phyloP scores from a whole-genome alignment of 2,113 vertebrate genomes.

The Melanotaenia duboulayi region DNA sequence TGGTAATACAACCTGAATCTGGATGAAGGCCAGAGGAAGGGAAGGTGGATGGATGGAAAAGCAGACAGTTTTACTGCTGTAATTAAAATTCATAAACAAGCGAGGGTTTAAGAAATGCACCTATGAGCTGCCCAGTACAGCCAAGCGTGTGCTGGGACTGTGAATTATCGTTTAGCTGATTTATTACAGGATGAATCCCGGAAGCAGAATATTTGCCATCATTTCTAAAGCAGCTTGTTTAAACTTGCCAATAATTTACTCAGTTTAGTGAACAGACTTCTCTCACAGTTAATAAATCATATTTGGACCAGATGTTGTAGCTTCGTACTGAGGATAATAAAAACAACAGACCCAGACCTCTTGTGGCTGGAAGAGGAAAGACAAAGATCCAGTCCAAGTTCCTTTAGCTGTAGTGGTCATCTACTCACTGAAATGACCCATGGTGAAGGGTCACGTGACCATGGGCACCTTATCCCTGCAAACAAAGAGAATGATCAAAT shows the following conservation, averaged over 20 bases:
- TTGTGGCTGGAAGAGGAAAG: neutral
- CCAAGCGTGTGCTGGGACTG: neutral
- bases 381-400: too few species aligned
- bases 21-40: neutral
- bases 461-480: too few species aligned
- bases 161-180: constrained; percentile 35
- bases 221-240: constrained; percentile 24
- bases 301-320: neutral
- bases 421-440: too few species aligned
- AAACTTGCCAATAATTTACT: constrained; percentile 28
- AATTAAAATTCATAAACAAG: constrained; percentile 23
- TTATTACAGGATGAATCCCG: constrained; percentile 27
- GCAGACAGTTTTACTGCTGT: neutral
- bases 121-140: neutral
- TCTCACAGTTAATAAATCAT: constrained; percentile 15
- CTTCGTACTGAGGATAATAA: neutral
- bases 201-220: constrained; percentile 8
- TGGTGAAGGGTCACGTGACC: too few species aligned
- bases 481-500: too few species aligned
- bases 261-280: constrained; percentile 17
- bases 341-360: neutral
- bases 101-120: neutral
- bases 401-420: too few species aligned
- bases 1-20: neutral
- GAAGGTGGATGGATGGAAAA: neutral